Base-by-base conservation (phyloP, 2,113 vertebrate genomes). In the Spheniscus mendiculus region DNA sequence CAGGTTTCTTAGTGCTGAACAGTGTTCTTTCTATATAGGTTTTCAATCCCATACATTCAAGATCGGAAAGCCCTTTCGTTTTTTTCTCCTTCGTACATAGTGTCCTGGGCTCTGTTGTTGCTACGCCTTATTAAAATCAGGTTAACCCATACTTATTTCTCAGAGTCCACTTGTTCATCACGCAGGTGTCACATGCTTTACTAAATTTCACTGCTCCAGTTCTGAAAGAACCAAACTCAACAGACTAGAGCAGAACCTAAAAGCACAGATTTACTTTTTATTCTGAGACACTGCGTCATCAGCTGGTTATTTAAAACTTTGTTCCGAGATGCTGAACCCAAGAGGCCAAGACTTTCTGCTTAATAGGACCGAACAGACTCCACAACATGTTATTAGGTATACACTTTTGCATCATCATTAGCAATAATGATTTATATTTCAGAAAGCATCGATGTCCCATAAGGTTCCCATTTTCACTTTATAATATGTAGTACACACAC, bases 271-370 rank as follows among this genome's bases (percentile, higher is more conserved):
- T 86, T 6, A 30, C 36, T 45, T 50, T 47, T 95, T 85, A 88
- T 67, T 89, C 63, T 45, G 49, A 89, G 93, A 90, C 58, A 86
- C 94, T 84, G 90, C 65, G 15, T 56, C 59, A 90, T 84, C 94
- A 96, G 83, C 83, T 47, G 77, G 49, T 61, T 94, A 94, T 91
- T 98, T 96, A 89, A 94, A 97, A 97, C 94, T 94, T 97, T 80
- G 73, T 91, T 94, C 93, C 2, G 0, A 91, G 84, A 82, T 30
- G 67, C 70, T 17, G 67, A 93, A 73, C 95, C 81, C 87, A 85
- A 82, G 89, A 80, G 96, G 84, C 74, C 63, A 30, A 45, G 74
- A 83, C 55, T 87, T 95, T 77, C 66, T 9, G 4, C 59, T 91
- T 86, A 79, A 91, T 21, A 83, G 67, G 74, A 77, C 58, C 50